phyloP scores from a whole-genome alignment of 2,888 invertebrate species.

The Cosmopolites sordidus region DNA sequence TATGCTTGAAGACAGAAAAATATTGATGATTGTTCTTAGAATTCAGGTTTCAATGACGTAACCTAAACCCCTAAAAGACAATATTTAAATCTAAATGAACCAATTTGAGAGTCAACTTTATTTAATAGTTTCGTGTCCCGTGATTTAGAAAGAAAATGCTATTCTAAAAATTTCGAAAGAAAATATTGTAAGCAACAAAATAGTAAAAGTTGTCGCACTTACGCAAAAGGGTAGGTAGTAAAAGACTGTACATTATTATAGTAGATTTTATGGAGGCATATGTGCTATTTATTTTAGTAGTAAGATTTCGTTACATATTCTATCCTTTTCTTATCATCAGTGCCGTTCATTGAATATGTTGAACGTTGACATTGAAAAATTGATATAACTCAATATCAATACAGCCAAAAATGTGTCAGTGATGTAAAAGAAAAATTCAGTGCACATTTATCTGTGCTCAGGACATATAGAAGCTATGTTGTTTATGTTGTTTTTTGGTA shows the following conservation, averaged over 20 bases:
- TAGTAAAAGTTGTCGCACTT: conserved; percentile 7
- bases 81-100: not conserved
- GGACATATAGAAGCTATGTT: too few species aligned
- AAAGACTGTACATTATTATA: conserved; percentile 14
- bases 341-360: too few species aligned
- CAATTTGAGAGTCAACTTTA: not conserved
- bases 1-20: too few species aligned
- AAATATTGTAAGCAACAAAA: not conserved
- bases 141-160: not conserved
- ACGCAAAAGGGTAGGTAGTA: conserved; percentile 9
- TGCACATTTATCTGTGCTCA: too few species aligned
- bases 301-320: not conserved
- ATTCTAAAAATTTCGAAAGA: not conserved
- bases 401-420: too few species aligned
- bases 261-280: conserved; percentile 6
- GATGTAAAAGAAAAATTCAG: too few species aligned
- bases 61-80: not conserved
- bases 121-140: not conserved
- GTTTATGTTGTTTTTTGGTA: too few species aligned
- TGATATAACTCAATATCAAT: too few species aligned
- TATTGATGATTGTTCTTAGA: too few species aligned
- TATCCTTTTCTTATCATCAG: too few species aligned
- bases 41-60: not conserved
- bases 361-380: too few species aligned
- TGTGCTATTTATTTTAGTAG: conserved; percentile 10